Evolutionary conservation across 2,797 vertebrate genomes (phyloP).

Genomic region (Alosa sapidissima): DNA sequence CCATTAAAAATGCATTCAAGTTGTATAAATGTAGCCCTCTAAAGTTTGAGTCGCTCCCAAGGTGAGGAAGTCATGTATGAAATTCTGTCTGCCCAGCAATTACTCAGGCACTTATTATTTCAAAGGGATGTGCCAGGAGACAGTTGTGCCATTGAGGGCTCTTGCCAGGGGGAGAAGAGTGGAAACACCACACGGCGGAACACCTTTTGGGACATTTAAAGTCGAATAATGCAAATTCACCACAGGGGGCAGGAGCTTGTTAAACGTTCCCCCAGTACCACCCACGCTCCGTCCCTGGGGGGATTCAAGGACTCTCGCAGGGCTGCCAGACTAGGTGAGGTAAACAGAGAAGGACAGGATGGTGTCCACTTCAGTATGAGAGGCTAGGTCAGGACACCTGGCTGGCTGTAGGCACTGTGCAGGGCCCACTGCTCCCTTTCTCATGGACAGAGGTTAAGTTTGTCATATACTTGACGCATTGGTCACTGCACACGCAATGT

Average conservation of each 20-base stretch:
- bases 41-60: conserved; percentile 79
- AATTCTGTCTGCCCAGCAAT: conserved; percentile 74
- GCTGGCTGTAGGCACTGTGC: neutral
- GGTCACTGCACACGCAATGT: no score
- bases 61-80: conserved; percentile 75
- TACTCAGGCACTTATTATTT: conserved; percentile 75
- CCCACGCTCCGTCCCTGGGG: neutral
- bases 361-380: neutral
- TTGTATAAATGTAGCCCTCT: conserved; percentile 71
- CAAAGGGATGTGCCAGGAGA: conserved; percentile 76
- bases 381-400: neutral
- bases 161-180: conserved; percentile 68
- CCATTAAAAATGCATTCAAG: conserved; percentile 77
- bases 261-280: conserved; percentile 33
- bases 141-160: conserved; percentile 77
- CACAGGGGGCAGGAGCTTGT: conserved; percentile 73
- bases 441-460: neutral
- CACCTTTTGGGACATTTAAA: conserved; percentile 74
- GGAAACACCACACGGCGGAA: conserved; percentile 64
- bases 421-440: neutral
- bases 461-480: no score
- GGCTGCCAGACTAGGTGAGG: conserved; percentile 56
- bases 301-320: conserved; percentile 62
- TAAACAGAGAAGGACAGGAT: conserved; percentile 68
- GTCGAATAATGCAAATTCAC: conserved; percentile 80